These are phyloP conservation scores for Heterotilapia buettikoferi DNA, from an alignment of 2,113 vertebrate genomes.

Conservation along the genomic window DNA sequence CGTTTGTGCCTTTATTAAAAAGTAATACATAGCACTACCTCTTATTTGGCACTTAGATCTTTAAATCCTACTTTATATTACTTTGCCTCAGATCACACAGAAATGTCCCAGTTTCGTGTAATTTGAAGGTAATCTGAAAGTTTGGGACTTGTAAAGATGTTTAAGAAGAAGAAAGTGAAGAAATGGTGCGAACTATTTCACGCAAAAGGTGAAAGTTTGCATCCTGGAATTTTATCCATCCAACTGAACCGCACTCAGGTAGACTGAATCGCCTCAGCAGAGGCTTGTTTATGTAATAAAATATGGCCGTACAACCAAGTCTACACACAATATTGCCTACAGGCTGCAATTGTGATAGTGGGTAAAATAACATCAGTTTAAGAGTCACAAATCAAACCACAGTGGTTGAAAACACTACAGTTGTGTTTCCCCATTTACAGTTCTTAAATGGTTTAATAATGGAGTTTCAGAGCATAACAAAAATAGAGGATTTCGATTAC, in stretches of 20 bases:
- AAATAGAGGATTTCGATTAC: background rate
- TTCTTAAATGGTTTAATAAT: background rate
- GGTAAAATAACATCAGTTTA: background rate
- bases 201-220: background rate
- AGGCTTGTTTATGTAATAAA: background rate
- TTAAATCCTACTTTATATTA: background rate
- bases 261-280: background rate
- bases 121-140: background rate
- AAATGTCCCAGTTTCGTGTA: background rate
- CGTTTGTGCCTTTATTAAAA: background rate
- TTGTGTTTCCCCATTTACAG: background rate
- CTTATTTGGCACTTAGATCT: background rate
- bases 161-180: background rate
- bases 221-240: background rate
- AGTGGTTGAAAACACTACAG: background rate
- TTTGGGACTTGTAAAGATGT: background rate
- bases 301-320: background rate
- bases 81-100: background rate
- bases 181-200: background rate
- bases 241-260: background rate
- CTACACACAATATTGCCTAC: background rate
- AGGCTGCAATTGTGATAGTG: background rate
- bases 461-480: background rate
- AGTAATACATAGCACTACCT: background rate
- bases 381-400: background rate